phyloP scores from a whole-genome alignment of 2,797 vertebrate species.

The Eupleurogrammus muticus region DNA sequence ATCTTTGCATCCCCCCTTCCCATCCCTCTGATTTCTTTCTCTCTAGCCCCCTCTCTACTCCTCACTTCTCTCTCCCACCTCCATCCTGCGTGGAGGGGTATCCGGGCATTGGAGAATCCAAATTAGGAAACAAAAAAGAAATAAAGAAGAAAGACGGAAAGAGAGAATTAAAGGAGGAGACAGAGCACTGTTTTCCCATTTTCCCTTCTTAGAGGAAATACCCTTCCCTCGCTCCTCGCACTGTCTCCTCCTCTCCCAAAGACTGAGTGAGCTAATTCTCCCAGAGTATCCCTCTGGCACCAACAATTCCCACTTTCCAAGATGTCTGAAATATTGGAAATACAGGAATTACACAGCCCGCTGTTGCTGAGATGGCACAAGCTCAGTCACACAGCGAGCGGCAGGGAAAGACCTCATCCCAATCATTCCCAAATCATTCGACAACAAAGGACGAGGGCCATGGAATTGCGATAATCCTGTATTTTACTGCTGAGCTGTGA shows the following conservation, averaged over 20 bases:
- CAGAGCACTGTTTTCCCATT: constrained; percentile 31
- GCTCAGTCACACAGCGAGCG: constrained; percentile 58
- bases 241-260: constrained; percentile 45
- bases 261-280: constrained; percentile 50
- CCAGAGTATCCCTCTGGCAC: constrained; percentile 40
- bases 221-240: constrained; percentile 15
- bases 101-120: constrained; percentile 27
- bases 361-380: constrained; percentile 69
- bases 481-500: constrained; percentile 73
- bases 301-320: constrained; percentile 45
- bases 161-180: constrained; percentile 13
- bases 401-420: constrained; percentile 62
- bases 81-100: constrained; percentile 32
- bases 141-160: constrained; percentile 10
- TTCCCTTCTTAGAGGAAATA: constrained; percentile 25
- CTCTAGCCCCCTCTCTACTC: constrained; percentile 36
- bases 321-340: constrained; percentile 73
- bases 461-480: constrained; percentile 73
- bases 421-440: constrained; percentile 79
- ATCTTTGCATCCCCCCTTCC: constrained; percentile 70
- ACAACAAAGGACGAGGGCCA: constrained; percentile 79
- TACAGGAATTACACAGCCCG: constrained; percentile 68
- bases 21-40: constrained; percentile 47
- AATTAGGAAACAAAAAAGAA: constrained; percentile 15
- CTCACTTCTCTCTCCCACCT: constrained; percentile 20